phyloP scores from a whole-genome alignment of 1,140 invertebrate species.

The Meloidogyne hapla region DNA sequence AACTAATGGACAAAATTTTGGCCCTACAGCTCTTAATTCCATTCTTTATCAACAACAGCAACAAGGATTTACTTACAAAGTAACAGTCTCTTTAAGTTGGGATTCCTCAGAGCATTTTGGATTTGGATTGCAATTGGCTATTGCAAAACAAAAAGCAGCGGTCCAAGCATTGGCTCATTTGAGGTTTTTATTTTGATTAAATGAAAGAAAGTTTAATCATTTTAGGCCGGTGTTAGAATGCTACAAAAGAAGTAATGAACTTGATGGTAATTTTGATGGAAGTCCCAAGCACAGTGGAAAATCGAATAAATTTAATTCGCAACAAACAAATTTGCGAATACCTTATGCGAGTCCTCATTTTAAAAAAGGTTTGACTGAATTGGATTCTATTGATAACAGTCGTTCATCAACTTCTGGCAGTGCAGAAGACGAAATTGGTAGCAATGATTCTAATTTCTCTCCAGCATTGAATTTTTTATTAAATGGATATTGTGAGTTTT shows the following conservation, averaged over 20 bases:
- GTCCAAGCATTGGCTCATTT: conserved; percentile 47
- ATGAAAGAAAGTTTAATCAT: background rate
- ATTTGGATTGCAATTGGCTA: conserved; percentile 20
- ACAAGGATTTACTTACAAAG: conserved; percentile 12
- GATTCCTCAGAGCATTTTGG: conserved; percentile 43
- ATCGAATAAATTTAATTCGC: background rate
- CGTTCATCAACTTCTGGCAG: background rate
- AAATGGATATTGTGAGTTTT: background rate
- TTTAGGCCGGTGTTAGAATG: conserved; percentile 42
- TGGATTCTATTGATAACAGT: background rate
- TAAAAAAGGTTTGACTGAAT: background rate
- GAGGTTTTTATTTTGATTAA: background rate
- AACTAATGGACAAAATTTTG: background rate
- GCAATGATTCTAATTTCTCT: background rate
- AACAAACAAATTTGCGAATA: background rate
- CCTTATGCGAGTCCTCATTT: background rate
- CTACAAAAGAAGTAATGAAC: background rate
- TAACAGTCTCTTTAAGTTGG: background rate
- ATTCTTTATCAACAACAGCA: background rate
- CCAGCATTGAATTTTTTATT: background rate
- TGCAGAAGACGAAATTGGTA: background rate
- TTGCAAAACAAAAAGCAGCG: conserved; percentile 48
- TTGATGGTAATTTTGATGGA: background rate
- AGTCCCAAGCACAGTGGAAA: background rate
- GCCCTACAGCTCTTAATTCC: background rate